Base-by-base conservation (phyloP, 2,888 invertebrate species). In the Rugalucina vietnamica region DNA sequence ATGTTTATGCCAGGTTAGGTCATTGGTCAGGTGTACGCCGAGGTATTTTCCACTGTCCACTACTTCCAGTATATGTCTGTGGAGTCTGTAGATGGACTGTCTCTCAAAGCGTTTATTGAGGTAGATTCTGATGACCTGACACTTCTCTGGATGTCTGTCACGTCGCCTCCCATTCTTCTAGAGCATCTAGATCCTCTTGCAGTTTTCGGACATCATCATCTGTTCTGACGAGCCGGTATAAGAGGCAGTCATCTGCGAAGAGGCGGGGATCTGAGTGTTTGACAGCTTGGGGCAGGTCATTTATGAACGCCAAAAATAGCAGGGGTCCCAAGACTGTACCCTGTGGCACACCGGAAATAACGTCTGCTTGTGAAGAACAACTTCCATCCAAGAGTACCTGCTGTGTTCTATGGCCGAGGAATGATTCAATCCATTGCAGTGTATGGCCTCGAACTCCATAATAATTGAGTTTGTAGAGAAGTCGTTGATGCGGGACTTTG, bases 371-470 rank as follows among this genome's bases (percentile, higher is more conserved):
- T 1, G 36, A 8, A 2, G 80, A 80, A 0, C 32, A 18, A 18
- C 1, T 65, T 10, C 74, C 37, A 73, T 75, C 57, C 27, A 76
- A 43, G 5, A 76, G 24, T 27, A 71, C 54, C 27, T 57, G 54
- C 37, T 76, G 80, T n/a, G n/a, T n/a, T n/a, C n/a, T n/a, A 43
- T 81, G 76, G 27, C 36, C 37, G 27, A 70, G 71, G 71, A 75
- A 79, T 32, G 74, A 50, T n/a, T 54, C 12, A 14, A 70, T 24
- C 70, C 76, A 76, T 34, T 76, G 27, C 21, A 76, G 70, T 18
- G 24, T 57, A 18, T 21, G 39, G 8, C 70, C 69, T 49, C 71
- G 70, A 4, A 81, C 60, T 39, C 76, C 81, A 36, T 75, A 69
- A 27, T 60, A 27, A 27, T 18, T 43, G 39, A n/a, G 32, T n/a